phyloP scores from a whole-genome alignment of 2,113 vertebrate species.

The Gadus chalcogrammus region DNA sequence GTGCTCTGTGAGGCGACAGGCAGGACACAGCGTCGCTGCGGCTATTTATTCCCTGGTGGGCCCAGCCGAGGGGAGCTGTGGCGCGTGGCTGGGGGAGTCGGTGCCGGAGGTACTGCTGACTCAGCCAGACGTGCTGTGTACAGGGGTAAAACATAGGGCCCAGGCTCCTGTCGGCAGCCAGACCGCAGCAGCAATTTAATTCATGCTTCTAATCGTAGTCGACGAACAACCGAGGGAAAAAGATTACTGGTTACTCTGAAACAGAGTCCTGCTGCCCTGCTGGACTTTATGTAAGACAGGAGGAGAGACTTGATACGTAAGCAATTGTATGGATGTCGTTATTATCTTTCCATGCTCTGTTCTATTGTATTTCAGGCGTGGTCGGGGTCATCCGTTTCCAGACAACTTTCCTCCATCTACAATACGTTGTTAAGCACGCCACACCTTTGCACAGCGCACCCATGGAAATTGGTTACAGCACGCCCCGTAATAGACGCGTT shows the following conservation, averaged over 20 bases:
- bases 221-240: neutral
- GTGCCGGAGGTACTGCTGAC: slow-evolving; percentile 46
- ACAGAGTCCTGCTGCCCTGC: neutral
- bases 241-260: slow-evolving; percentile 18
- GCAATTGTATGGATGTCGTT: too few relatives aligned
- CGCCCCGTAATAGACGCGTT: slow-evolving; percentile 7
- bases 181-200: slow-evolving; percentile 41
- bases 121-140: slow-evolving; percentile 38
- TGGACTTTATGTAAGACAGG: too few relatives aligned
- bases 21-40: slow-evolving; percentile 42
- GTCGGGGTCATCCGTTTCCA: slow-evolving; percentile 1
- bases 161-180: slow-evolving; percentile 42
- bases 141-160: slow-evolving; percentile 29
- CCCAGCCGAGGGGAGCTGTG: slow-evolving; percentile 42
- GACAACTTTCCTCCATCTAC: slow-evolving; percentile 1
- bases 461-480: slow-evolving; percentile 20
- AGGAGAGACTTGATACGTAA: too few relatives aligned
- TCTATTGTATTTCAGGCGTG: slow-evolving; percentile 5
- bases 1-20: slow-evolving; percentile 35
- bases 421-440: slow-evolving; percentile 8
- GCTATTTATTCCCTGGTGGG: slow-evolving; percentile 53
- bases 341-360: too few relatives aligned
- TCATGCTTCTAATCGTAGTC: slow-evolving; percentile 38
- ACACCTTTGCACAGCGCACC: slow-evolving; percentile 14
- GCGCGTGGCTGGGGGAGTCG: slow-evolving; percentile 51